Percentiles rank a stretch among this genome's conserved stretches.
Evolutionary conservation across 2,797 vertebrate species (phyloP).

Genomic region (Pseudochirops corinnae): DNA sequence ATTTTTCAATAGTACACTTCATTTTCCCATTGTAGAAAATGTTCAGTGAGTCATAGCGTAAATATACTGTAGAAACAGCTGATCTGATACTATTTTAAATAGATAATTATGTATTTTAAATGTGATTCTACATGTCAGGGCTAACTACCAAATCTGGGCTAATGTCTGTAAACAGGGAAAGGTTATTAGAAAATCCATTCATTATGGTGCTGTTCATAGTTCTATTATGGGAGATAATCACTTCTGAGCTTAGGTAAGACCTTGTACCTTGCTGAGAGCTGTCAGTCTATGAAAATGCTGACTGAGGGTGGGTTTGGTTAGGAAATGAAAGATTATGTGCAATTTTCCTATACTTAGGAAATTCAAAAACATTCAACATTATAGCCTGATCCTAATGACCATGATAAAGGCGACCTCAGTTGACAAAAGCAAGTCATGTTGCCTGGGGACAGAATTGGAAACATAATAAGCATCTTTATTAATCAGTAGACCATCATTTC

Average conservation of each 20-base stretch:
- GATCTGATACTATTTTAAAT: conserved; percentile 53
- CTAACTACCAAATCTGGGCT: conserved; percentile 58
- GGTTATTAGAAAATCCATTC: conserved; percentile 45
- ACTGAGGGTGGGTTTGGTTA: background rate
- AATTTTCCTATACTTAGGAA: background rate
- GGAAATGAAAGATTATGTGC: background rate
- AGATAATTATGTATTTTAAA: conserved; percentile 60
- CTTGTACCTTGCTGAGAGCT: conserved; percentile 47
- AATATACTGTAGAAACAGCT: conserved; percentile 55
- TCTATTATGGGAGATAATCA: conserved; percentile 53
- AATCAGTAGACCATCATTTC: conserved; percentile 34
- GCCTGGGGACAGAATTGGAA: conserved; percentile 17
- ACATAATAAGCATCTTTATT: conserved; percentile 10
- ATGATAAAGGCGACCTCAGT: background rate
- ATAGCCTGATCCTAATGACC: background rate
- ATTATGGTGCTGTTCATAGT: conserved; percentile 49
- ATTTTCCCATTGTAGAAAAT: conserved; percentile 42
- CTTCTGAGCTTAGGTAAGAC: conserved; percentile 52
- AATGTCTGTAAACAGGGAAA: conserved; percentile 38
- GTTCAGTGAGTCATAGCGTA: conserved; percentile 55
- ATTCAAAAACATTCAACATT: conserved; percentile 7
- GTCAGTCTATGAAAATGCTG: conserved; percentile 15
- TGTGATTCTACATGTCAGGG: conserved; percentile 40
- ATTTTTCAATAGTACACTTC: conserved; percentile 60
- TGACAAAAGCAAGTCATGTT: conserved; percentile 36